Evolutionary conservation across 2,888 invertebrate species (phyloP).

Genomic region (Drosophila mimetica): DNA sequence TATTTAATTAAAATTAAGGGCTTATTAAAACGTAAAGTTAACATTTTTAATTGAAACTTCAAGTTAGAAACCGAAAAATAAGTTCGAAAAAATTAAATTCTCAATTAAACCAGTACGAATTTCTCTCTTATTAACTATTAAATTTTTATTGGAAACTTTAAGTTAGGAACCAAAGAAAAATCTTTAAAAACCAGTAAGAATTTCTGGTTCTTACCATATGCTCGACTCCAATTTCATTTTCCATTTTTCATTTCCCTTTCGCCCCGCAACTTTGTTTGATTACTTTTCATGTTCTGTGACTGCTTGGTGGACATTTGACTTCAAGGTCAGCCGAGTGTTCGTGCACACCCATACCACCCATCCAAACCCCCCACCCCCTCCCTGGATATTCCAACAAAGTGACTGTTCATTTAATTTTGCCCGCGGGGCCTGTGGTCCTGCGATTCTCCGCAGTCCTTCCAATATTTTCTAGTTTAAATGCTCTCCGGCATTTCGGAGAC

Average conservation of each 20-base stretch:
- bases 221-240: slow-evolving; percentile 2
- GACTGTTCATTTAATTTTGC: slow-evolving; percentile 51
- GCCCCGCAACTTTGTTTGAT: slow-evolving; percentile 16
- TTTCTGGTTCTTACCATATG: no score
- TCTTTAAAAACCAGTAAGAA: no score
- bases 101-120: no score
- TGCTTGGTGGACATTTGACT: slow-evolving; percentile 50
- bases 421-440: slow-evolving; percentile 45
- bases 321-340: slow-evolving; percentile 64
- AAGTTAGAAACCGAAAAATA: no score
- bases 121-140: no score
- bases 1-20: not conserved
- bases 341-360: slow-evolving; percentile 40
- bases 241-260: slow-evolving; percentile 3
- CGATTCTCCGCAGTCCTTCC: slow-evolving; percentile 21
- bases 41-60: no score
- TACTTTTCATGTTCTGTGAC: slow-evolving; percentile 30
- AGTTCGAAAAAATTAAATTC: no score
- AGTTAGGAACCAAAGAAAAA: no score
- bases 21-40: not conserved
- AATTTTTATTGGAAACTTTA: no score
- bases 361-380: not conserved
- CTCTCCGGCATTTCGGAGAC: slow-evolving; percentile 27
- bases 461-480: slow-evolving; percentile 36
- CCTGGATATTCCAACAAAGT: not conserved